A percentile compares a stretch with the other conserved stretches of the same genome.
Conservation (phyloP, 2,888 invertebrate genomes). For the Pseudoips prasinana region DNA sequence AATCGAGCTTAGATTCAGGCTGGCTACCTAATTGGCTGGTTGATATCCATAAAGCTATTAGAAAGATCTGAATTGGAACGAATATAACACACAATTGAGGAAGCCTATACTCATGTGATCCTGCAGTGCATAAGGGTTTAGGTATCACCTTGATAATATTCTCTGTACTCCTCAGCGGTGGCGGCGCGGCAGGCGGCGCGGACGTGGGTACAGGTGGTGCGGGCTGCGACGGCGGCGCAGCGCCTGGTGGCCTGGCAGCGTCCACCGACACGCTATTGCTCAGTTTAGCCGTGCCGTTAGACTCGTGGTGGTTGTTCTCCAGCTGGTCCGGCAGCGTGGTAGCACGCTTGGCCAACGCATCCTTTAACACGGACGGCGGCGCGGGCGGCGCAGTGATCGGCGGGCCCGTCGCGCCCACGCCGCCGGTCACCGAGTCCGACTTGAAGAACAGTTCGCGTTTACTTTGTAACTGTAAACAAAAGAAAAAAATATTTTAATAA, state of each 20-base stretch:
- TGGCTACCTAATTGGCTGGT: too few species aligned
- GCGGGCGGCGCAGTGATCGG: conserved; percentile 69
- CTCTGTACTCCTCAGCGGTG: conserved; percentile 69
- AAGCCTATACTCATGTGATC: too few species aligned
- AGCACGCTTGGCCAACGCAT: conserved; percentile 71
- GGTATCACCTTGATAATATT: conserved; percentile 77
- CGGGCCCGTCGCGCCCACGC: conserved; percentile 63
- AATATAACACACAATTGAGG: too few species aligned
- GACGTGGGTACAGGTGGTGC: conserved; percentile 72
- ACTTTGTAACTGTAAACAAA: conserved; percentile 86
- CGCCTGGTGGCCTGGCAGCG: conserved; percentile 60
- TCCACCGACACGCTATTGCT: conserved; percentile 70
- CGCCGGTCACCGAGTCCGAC: conserved; percentile 82
- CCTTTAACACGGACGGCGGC: conserved; percentile 78
- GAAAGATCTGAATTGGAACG: too few species aligned
- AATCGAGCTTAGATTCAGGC: too few species aligned
- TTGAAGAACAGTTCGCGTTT: conserved; percentile 95
- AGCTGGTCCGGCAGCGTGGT: conserved; percentile 69
- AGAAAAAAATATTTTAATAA: conserved; percentile 6
- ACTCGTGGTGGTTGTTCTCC: conserved; percentile 75
- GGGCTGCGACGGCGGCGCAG: conserved; percentile 68
- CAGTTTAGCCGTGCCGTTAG: conserved; percentile 71
- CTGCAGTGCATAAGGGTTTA: too few species aligned
- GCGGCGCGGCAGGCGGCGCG: conserved; percentile 50
- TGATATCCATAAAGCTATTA: too few species aligned